These are phyloP conservation scores for Idris sp. DNA, from an alignment of 1,140 invertebrate genomes.

Conservation along the genomic window DNA sequence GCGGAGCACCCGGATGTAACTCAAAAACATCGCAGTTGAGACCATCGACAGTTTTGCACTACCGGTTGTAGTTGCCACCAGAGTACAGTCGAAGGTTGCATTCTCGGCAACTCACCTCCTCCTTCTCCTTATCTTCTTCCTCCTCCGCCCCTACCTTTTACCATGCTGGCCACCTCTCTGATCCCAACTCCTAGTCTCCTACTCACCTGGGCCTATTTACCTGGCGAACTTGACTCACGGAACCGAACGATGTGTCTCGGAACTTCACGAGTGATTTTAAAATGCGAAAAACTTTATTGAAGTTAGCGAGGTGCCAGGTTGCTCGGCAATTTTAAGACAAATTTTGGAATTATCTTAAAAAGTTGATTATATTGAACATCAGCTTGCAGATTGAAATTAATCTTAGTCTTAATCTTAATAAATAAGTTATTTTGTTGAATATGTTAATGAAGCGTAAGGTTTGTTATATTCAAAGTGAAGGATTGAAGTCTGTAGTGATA, in stretches of 20 bases:
- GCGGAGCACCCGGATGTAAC: slow-evolving; percentile 15
- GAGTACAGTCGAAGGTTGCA: slow-evolving; percentile 70
- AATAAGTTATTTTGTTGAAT: too few relatives aligned
- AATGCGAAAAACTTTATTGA: too few relatives aligned
- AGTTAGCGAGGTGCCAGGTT: neutral
- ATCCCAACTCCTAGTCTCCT: slow-evolving; percentile 29
- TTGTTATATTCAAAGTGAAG: too few relatives aligned
- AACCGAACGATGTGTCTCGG: neutral
- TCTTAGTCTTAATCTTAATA: too few relatives aligned
- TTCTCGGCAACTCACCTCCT: slow-evolving; percentile 57
- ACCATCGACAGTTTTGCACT: slow-evolving; percentile 67
- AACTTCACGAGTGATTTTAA: neutral
- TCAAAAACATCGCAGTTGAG: slow-evolving; percentile 14
- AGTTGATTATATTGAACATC: too few relatives aligned
- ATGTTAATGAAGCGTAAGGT: too few relatives aligned
- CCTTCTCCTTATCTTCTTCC: slow-evolving; percentile 41
- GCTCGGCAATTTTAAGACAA: too few relatives aligned
- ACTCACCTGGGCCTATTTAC: slow-evolving; percentile 71
- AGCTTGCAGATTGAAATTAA: too few relatives aligned
- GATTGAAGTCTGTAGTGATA: too few relatives aligned
- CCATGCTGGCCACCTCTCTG: slow-evolving; percentile 41
- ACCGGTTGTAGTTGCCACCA: slow-evolving; percentile 64
- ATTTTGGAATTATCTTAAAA: too few relatives aligned
- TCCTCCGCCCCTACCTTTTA: slow-evolving; percentile 19
- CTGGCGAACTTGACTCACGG: slow-evolving; percentile 63